Evolutionary conservation across 1,140 invertebrate species (phyloP), one percentile per base, ranked within the genome.

Genomic region (Tetramorium simillimum): DNA sequence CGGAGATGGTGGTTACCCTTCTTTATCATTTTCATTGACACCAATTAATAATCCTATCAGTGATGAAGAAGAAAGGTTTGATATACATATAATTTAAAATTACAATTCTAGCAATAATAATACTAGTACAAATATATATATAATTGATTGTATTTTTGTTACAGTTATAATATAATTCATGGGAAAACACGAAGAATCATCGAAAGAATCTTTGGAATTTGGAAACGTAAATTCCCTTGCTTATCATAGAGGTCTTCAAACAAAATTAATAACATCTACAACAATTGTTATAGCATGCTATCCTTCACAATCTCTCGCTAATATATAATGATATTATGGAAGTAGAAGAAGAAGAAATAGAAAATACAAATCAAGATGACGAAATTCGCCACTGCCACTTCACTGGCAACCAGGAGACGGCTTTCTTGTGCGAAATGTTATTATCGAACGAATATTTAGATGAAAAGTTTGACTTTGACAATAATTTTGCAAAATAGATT

Each of bases 181-280:
- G 93, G 92, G 2, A 86, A 87, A 67, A 94, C 93, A n/a, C 81
- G 94, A 86, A 94, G 92, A 86, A 60, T 87, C 3, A 90, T 95
- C 12, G 94, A 95, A 80, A 70, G 94, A 33, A 87, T 81, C 2
- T 94, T 92, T 88, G 94, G 94, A 9, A 82, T 93, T 0, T 94
- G 90, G 92, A 95, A 95, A 80, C 82, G 91, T 75, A 62, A 92
- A n/a, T 95, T 95, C 87, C 88, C 92, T 12, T 90, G 89, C 21
- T 81, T 93, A 21, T 63, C 85, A 21, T n/a, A 56, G 77, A 70
- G 91, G 91, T 12, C n/a, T 93, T 46, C 12, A 56, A 21, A 75
- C 60, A 33, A 90, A 90, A 63, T 43, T 91, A 33, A 9, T 63
- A 3, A 65, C 53, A 24, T 75, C 85, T 2, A 85, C 69, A 70